phyloP scores from a whole-genome alignment of 2,888 invertebrate genomes.

The Prosopocoilus inquinatus region DNA sequence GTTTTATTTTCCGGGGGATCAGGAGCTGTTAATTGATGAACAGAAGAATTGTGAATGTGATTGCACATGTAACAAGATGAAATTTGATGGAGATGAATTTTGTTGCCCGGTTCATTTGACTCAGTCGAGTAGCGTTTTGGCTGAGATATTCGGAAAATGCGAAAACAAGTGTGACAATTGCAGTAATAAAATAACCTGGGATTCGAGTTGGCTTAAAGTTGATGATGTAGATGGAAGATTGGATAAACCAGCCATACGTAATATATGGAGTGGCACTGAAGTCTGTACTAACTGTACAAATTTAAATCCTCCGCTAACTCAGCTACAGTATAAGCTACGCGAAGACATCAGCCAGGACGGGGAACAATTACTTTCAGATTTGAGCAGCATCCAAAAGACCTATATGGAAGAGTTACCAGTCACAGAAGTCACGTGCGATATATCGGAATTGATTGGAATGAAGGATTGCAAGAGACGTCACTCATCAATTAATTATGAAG shows the following conservation, averaged over 20 bases:
- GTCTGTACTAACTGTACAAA: slow-evolving; percentile 46
- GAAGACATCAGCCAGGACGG: slow-evolving; percentile 61
- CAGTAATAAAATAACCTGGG: slow-evolving; percentile 36
- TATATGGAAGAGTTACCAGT: slow-evolving; percentile 31
- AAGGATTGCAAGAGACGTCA: slow-evolving; percentile 37
- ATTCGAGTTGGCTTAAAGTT: slow-evolving; percentile 27
- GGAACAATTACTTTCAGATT: slow-evolving; percentile 61
- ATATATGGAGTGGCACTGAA: slow-evolving; percentile 48
- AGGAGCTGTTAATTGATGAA: slow-evolving; percentile 27
- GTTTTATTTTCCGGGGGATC: slow-evolving; percentile 32
- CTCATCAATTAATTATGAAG: slow-evolving; percentile 27
- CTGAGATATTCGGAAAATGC: slow-evolving; percentile 40
- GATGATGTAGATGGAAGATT: slow-evolving; percentile 20
- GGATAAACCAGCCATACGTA: slow-evolving; percentile 33
- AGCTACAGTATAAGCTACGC: slow-evolving; percentile 40
- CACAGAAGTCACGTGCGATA: slow-evolving; percentile 38
- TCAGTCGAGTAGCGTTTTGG: slow-evolving; percentile 33
- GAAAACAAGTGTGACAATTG: slow-evolving; percentile 51
- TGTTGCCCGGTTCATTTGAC: slow-evolving; percentile 20
- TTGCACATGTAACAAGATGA: slow-evolving; percentile 13
- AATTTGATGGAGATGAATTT: slow-evolving; percentile 21
- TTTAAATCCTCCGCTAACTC: slow-evolving; percentile 31
- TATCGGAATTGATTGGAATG: slow-evolving; percentile 37
- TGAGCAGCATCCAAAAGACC: slow-evolving; percentile 51
- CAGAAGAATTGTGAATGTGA: slow-evolving; percentile 17